Base-by-base conservation (phyloP, 2,797 vertebrate species). In the Petrocephalus schoutedeni region DNA sequence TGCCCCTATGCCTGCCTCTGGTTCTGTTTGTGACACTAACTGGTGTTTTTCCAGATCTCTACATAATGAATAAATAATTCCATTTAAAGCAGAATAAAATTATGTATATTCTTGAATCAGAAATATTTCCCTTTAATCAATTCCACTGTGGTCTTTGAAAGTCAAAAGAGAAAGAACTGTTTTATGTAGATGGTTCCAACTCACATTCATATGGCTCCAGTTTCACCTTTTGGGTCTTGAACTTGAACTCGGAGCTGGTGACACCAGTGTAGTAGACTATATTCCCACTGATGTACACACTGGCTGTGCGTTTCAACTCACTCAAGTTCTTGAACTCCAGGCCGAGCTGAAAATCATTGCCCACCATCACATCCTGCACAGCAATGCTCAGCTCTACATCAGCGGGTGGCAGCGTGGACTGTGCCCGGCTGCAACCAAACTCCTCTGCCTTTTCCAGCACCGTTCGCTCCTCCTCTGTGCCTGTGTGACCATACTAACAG, bases 191-290 rank as follows among this genome's bases (percentile, higher is more conserved):
- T 9, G 1, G 4, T 9, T 4, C 7, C 2, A 0, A 85, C 97
- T 97, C 94, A 99, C 98, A 92, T n/a, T 95, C 89, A 28, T 91
- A 88, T 1, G 97, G 96, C 0, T 93, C 93, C 89, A 99, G 90
- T 0, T 80, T 93, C 77, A 97, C 93, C 0, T 85, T 91, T 54
- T 96, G 95, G 0, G 92, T 93, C 28, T 93, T 92, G 10, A 96
- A 96, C 93, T 97, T 95, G 94, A 99, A 96, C 91, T 99, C 96
- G 0, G 85, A 89, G 89, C 95, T 97, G 61, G 92, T 58, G 86
- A 99, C 98, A 3, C 98, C 98, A 0, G 98, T 99, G 87, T 99
- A 99, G 92, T 96, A 99, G 87, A 97, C 95, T 91, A 98, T 94
- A 28, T 91, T 97, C 86, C 97, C 97, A 0, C 95, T 97, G 92